A percentile compares a stretch with the other conserved stretches of the same genome.
Conservation (phyloP, 2,797 vertebrate genomes). For the Sebastiscus tertius region DNA sequence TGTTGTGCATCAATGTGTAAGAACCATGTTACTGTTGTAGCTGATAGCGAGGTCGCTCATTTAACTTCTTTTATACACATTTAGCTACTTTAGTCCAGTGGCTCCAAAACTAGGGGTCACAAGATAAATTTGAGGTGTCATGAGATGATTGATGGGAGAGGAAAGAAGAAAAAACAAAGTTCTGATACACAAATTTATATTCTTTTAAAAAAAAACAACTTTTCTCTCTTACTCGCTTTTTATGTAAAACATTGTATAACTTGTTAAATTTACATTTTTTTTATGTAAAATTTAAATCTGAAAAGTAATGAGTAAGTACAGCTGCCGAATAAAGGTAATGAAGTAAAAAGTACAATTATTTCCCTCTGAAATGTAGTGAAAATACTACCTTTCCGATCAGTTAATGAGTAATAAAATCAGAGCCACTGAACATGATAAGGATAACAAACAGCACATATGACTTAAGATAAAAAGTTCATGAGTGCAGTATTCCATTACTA, state of each 20-base stretch:
- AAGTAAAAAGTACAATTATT: too few species aligned
- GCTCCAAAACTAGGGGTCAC: background rate
- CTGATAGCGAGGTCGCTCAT: background rate
- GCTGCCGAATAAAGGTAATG: background rate
- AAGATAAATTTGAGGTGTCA: too few species aligned
- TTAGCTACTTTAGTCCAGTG: background rate
- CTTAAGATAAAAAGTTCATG: too few species aligned
- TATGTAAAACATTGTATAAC: background rate
- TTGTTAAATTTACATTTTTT: background rate
- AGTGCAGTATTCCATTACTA: too few species aligned
- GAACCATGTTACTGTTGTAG: background rate
- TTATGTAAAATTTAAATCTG: background rate
- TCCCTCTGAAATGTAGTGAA: too few species aligned
- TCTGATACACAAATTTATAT: too few species aligned
- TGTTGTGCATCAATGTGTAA: background rate
- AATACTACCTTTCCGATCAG: background rate
- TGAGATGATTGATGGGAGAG: too few species aligned
- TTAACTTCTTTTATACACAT: background rate
- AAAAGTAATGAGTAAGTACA: background rate
- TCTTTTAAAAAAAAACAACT: background rate
- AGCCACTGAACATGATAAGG: background rate
- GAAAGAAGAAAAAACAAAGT: too few species aligned
- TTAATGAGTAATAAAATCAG: background rate
- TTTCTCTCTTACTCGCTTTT: background rate
- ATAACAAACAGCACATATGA: background rate